Conservation (phyloP, 1,140 invertebrate genomes). For the Octopus sinensis region DNA sequence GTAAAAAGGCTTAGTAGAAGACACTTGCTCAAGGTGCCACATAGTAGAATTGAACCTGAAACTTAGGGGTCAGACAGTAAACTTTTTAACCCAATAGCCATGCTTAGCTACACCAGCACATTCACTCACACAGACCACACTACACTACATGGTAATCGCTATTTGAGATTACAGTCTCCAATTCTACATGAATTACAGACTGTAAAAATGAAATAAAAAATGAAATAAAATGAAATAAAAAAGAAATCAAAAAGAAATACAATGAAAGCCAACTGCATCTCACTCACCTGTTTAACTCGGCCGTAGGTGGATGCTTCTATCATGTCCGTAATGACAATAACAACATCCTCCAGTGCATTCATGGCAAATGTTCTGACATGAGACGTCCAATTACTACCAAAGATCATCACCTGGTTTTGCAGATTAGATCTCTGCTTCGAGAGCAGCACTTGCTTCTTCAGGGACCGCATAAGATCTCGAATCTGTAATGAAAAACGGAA, state of each 20-base stretch:
- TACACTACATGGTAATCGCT: no score
- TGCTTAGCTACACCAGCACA: no score
- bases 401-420: constrained; percentile 39
- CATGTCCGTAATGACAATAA: constrained; percentile 39
- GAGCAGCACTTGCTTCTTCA: no score
- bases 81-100: no score
- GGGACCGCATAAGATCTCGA: no score
- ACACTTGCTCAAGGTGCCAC: no score
- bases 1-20: background rate
- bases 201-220: constrained; percentile 2
- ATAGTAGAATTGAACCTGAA: no score
- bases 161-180: no score
- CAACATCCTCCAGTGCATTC: constrained; percentile 33
- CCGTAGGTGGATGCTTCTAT: constrained; percentile 46
- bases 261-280: background rate
- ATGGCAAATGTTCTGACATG: constrained; percentile 28
- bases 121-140: no score
- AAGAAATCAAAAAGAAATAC: constrained; percentile 1
- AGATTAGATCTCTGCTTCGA: background rate
- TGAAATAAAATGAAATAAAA: background rate
- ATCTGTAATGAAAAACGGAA: no score
- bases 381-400: constrained; percentile 38
- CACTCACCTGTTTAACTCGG: constrained; percentile 41
- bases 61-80: no score
- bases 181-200: no score